These are phyloP conservation scores for Gonioctena quinquepunctata DNA, from an alignment of 1,140 invertebrate genomes.

Conservation along the genomic window DNA sequence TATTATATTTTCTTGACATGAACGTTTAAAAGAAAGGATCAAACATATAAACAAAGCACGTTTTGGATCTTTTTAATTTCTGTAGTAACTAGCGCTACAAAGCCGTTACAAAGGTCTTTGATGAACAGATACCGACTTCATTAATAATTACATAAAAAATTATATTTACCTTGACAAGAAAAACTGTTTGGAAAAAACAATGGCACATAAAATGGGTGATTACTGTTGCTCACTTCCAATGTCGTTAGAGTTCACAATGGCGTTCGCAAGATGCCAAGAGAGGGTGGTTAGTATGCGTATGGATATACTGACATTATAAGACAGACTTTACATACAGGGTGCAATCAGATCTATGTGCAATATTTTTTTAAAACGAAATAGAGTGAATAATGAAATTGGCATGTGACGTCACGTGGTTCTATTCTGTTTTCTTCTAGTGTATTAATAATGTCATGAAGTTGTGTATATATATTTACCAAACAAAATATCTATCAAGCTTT, in stretches of 20 bases:
- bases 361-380: no score
- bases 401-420: constrained; percentile 38
- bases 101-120: constrained; percentile 66
- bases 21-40: no score
- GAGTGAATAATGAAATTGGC: constrained; percentile 32
- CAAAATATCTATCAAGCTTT: no score
- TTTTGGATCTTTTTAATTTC: constrained; percentile 47
- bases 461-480: no score
- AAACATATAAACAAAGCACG: constrained; percentile 38
- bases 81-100: constrained; percentile 59
- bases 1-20: no score
- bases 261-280: constrained; percentile 57
- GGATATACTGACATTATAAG: background rate
- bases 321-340: constrained; percentile 14
- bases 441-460: no score
- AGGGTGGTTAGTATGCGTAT: constrained; percentile 13
- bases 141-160: constrained; percentile 50
- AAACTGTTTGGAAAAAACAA: constrained; percentile 64
- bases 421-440: no score
- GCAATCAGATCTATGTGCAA: no score
- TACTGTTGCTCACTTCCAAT: constrained; percentile 63
- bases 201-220: constrained; percentile 62
- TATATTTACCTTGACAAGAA: constrained; percentile 56
- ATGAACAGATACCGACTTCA: constrained; percentile 61
- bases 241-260: constrained; percentile 81